Base-by-base conservation (phyloP, 2,888 invertebrate genomes). In the Nephrotoma guestfalica region DNA sequence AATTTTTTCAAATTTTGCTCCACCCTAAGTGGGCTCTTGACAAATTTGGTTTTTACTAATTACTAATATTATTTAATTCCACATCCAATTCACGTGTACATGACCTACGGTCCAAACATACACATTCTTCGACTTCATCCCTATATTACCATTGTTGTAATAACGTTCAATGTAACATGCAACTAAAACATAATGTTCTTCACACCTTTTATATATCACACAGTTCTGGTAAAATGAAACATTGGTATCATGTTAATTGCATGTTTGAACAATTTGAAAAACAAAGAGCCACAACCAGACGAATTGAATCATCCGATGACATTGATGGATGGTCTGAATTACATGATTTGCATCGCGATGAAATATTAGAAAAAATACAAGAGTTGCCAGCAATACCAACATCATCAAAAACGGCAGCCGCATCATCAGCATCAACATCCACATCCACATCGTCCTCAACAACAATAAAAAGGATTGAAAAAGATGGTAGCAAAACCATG, bases 201-300 rank as follows among this genome's bases (percentile, higher is more conserved):
- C 45, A 86, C 15, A 92, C 13, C 94, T 94, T 40, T 41, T 86
- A 7, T 41, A 15, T 42, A 0, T 15, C 7, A 15, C 41, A 41
- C 13, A 88, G 88, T 4, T 85, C 86, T 30, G 94, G 94, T 0
- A 94, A 94, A 89, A 96, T 97, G 96, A 97, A 97, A 90, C 94
- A 94, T 88, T 97, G 97, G 96, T 94, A 95, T 90, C 97, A 97
- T 89, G 91, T 96, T 0, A 92, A 94, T 87, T 98, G 97, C 89
- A 91, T 97, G 5, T 96, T 97, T 92, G 95, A 97, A 89, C 93
- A 94, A 15, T 95, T 98, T 88, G 92, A 94, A 57, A 95, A 95
- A 89, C 97, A 97, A 89, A 92, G 97, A 86, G 95, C 96, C 0
- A 94, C 95, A 0, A 97, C 97, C 0, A 96, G 96, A 91, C 94